Percentiles rank a stretch among this genome's conserved stretches.
Evolutionary conservation across 2,888 invertebrate genomes (phyloP).

Genomic region (Drosophila recens): DNA sequence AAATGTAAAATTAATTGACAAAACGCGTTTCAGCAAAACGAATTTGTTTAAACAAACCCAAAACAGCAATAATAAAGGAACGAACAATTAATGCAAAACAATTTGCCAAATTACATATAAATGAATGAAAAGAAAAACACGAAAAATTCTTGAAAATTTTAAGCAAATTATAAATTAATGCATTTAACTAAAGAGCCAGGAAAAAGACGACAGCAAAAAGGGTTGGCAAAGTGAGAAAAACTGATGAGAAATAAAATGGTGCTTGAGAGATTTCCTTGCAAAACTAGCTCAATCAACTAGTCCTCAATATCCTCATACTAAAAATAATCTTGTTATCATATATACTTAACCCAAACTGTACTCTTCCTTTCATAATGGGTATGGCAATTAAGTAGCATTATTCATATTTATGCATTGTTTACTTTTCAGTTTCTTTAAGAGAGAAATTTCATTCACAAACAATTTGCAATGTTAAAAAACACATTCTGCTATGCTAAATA

Average conservation of each 20-base stretch:
- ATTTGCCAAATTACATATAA: constrained; percentile 67
- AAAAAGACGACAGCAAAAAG: constrained; percentile 14
- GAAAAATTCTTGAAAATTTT: constrained; percentile 16
- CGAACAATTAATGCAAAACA: constrained; percentile 48
- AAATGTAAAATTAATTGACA: constrained; percentile 53
- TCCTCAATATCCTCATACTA: constrained; percentile 14
- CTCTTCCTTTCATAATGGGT: background rate
- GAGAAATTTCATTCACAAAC: constrained; percentile 7
- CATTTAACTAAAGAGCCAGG: constrained; percentile 30
- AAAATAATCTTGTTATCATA: constrained; percentile 31
- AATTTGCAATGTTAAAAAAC: constrained; percentile 44
- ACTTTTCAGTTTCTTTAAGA: constrained; percentile 5
- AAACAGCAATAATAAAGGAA: constrained; percentile 60
- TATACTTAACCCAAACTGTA: constrained; percentile 8
- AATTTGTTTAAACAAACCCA: constrained; percentile 64
- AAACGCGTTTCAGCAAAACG: constrained; percentile 73
- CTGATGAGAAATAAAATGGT: constrained; percentile 52
- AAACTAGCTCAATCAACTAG: constrained; percentile 37
- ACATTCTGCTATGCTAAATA: constrained; percentile 47
- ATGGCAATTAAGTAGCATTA: background rate
- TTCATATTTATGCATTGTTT: constrained; percentile 14
- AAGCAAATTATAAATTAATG: constrained; percentile 34
- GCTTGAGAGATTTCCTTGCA: constrained; percentile 66
- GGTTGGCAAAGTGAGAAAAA: constrained; percentile 7
- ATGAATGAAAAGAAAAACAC: constrained; percentile 7